Evolutionary conservation across 2,113 vertebrate genomes (phyloP).

Genomic region (Pedetes capensis): DNA sequence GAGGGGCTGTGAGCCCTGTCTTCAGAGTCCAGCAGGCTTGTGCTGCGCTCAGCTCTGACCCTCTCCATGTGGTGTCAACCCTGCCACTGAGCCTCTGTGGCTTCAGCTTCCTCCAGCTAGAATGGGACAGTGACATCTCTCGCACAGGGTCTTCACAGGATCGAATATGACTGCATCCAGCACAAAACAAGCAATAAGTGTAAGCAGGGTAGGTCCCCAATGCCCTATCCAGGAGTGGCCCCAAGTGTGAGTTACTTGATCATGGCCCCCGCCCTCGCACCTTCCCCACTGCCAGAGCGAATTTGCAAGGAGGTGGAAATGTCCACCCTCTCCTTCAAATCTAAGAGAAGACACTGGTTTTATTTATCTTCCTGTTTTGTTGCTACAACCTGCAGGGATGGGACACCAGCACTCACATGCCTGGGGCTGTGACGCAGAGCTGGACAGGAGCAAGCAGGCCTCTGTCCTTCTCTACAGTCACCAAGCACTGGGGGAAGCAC

Average conservation of each 20-base stretch:
- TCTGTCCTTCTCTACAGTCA: background rate
- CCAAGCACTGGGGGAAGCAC: background rate
- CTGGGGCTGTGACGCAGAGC: accelerated
- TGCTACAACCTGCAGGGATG: background rate
- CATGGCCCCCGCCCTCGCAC: accelerated
- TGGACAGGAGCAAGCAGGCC: background rate
- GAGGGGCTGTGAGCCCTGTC: too few species aligned
- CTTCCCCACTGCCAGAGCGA: background rate
- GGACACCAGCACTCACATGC: accelerated
- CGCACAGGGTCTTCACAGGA: background rate
- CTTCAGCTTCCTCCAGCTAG: background rate
- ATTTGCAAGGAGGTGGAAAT: background rate
- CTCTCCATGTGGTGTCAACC: background rate
- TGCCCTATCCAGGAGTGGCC: background rate
- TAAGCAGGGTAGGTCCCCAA: background rate
- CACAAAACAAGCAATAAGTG: background rate
- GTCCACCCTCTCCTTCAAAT: background rate
- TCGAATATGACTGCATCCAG: background rate
- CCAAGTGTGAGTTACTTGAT: background rate
- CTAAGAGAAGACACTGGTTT: background rate
- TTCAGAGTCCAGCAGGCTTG: background rate
- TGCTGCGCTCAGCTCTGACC: background rate
- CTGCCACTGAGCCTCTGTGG: background rate
- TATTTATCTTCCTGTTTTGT: background rate
- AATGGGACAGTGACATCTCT: background rate